Evolutionary conservation across 2,113 vertebrate species (phyloP), one percentile per base, ranked within the genome.

Genomic region (Oceanodroma tethys): DNA sequence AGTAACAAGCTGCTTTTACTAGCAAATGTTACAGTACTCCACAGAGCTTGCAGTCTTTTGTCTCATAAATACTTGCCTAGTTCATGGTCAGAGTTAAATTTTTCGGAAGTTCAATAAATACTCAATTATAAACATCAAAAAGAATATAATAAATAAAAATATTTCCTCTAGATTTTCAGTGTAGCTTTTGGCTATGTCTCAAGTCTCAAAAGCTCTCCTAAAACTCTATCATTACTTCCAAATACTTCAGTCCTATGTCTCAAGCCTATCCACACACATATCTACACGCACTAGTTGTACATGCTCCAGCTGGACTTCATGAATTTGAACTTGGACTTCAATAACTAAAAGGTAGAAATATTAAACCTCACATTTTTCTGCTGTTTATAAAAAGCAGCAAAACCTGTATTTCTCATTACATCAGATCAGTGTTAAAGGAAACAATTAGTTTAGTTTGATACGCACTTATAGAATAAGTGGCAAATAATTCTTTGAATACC

Each of bases 41-140:
- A 70, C 53, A 78, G 90, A 76, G 18, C 42, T 55, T 80, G 32
- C 15, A 63, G 25, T 38, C 18, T 81, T 72, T 84, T 36, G 47
- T n/a, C 47, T 53, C 48, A 43, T 5, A 86, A 71, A 89, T 56
- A 83, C 45, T 87, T 68, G 26, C 48, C 32, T 50, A 81, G n/a
- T 55, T 80, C 48, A 75, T 2, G 4, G 67, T 70, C 74, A 63
- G 13, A 80, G 70, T 73, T 50, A 74, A 86, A 45, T 36, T 72
- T 94, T 65, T 66, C 38, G 58, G 67, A 93, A 95, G 67, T 68
- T 86, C 50, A 94, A 84, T 92, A 95, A 92, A 90, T 81, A 88
- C 78, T 79, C 55, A 81, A 71, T 93, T 93, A 82, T 27, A 74
- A 92, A 60, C 60, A 86, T 78, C 62, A 93, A 68, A 96, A 86